Conservation (phyloP, 2,113 vertebrate species). For the Vombatus ursinus region DNA sequence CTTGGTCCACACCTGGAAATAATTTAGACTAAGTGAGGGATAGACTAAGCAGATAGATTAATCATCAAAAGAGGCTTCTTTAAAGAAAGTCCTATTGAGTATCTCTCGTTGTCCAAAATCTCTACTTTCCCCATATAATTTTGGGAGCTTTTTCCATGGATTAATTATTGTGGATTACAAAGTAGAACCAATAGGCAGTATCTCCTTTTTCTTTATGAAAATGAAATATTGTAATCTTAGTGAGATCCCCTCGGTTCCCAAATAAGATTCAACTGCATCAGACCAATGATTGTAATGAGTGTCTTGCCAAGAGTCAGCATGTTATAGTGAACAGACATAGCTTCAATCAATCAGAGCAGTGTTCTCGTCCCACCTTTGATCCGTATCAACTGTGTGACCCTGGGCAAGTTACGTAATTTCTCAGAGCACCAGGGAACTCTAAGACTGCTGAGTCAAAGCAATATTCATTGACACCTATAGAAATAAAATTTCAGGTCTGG, state of each 20-base stretch:
- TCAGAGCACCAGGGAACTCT: background rate
- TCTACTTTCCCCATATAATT: background rate
- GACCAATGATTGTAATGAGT: background rate
- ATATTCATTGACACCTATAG: background rate
- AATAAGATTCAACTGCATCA: background rate
- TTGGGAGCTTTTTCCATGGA: background rate
- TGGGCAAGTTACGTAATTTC: background rate
- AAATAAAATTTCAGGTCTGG: background rate
- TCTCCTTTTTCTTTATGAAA: background rate
- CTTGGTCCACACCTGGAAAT: slow-evolving; percentile 66
- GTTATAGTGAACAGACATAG: background rate
- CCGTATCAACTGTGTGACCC: background rate
- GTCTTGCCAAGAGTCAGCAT: background rate
- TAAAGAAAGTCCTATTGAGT: background rate
- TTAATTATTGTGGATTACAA: background rate
- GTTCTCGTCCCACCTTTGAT: background rate
- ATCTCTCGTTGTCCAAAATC: background rate
- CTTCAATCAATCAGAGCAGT: background rate
- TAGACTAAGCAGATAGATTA: background rate
- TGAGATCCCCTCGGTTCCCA: background rate
- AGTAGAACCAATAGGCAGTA: background rate
- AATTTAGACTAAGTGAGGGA: background rate
- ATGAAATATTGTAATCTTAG: background rate
- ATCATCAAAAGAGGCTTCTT: background rate
- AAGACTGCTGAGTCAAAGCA: background rate